Evolutionary conservation across 2,113 vertebrate genomes (phyloP).

Genomic region (Zingel zingel): DNA sequence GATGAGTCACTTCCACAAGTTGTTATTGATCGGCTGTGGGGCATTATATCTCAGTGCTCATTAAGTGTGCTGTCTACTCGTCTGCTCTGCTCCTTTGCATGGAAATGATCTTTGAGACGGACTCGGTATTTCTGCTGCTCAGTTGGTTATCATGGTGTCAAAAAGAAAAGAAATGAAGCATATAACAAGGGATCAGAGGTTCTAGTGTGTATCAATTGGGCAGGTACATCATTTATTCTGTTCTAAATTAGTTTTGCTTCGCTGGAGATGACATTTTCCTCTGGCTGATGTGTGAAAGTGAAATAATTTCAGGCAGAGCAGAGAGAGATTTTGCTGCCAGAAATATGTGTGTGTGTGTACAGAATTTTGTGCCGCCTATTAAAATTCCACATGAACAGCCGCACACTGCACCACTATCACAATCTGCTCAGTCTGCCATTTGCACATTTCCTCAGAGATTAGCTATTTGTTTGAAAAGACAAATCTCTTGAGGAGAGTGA

Average conservation of each 20-base stretch:
- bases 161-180: constrained; percentile 13
- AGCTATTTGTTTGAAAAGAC: constrained; percentile 42
- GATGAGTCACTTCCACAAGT: constrained; percentile 73
- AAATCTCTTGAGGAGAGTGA: constrained; percentile 28
- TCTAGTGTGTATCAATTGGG: constrained; percentile 24
- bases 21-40: constrained; percentile 57
- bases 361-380: constrained; percentile 34
- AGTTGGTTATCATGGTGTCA: constrained; percentile 39
- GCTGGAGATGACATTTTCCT: constrained; percentile 51
- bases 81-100: constrained; percentile 57
- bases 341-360: not conserved
- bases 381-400: constrained; percentile 55
- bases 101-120: constrained; percentile 19
- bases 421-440: constrained; percentile 49
- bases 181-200: constrained; percentile 44
- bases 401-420: constrained; percentile 33
- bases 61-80: constrained; percentile 46
- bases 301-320: constrained; percentile 48
- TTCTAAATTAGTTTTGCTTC: constrained; percentile 56
- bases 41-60: constrained; percentile 44
- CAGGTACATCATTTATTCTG: constrained; percentile 51
- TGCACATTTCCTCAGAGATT: constrained; percentile 56
- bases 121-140: constrained; percentile 5
- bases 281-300: constrained; percentile 28
- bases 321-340: not conserved